Base-by-base conservation (phyloP, 2,888 invertebrate species). In the Tetropium fuscum region DNA sequence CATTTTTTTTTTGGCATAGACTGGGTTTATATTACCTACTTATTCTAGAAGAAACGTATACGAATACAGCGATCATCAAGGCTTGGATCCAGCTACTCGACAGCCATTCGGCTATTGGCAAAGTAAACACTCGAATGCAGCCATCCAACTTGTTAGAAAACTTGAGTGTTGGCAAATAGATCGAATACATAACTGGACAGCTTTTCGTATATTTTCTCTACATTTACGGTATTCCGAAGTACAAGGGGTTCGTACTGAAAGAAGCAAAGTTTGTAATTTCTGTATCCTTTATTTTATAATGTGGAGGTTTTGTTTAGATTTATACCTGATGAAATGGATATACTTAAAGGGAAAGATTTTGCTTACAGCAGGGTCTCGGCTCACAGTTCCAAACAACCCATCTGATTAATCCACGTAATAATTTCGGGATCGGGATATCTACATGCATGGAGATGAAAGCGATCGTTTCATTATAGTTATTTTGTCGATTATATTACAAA, bases 21-120 rank as follows among this genome's bases (percentile, higher is more conserved):
- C n/a, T n/a, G n/a, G n/a, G n/a, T n/a, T n/a, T n/a, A n/a, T n/a
- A n/a, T n/a, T n/a, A n/a, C n/a, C n/a, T n/a, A n/a, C n/a, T n/a
- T n/a, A n/a, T n/a, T n/a, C n/a, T n/a, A 16, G 3, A 13, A 6
- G 8, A 30, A 30, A 10, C 8, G 38, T 47, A 55, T 55, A 55
- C 38, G 30, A 48, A 48, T 56, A 48, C 56, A 56, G 48, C 40
- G 41, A 20, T 48, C 48, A 38, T 25, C 48, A 48, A 56, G 48
- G 54, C 54, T 32, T 45, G 41, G 56, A 48, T 48, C 48, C 40
- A 40, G 32, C 48, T 15, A 44, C 48, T 47, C 48, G 56, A 56
- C 48, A 56, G 47, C 55, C 55, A 55, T 55, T 47, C 47, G 30
- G 30, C n/a, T 7, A 41, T 47, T 41, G 32, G 32, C 34, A 48